A percentile compares a stretch with the other conserved stretches of the same genome.
phyloP scores from a whole-genome alignment of 2,888 invertebrate species.

The Leptogaster cylindrica region DNA sequence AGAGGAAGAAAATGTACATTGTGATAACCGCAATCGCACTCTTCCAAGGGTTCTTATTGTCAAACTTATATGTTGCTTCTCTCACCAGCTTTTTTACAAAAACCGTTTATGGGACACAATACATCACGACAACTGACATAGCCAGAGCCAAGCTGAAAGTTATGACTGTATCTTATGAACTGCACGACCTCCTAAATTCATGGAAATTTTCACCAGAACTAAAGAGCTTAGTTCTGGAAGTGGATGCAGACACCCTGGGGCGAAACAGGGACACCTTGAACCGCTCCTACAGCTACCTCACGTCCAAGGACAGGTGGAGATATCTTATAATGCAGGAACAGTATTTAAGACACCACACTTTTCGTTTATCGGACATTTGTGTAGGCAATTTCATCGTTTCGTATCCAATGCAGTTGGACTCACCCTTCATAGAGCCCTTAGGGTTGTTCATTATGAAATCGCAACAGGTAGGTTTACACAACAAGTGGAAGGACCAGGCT shows the following conservation, averaged over 20 bases:
- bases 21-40: neutral
- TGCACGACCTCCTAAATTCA: conserved; percentile 49
- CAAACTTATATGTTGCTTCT: conserved; percentile 52
- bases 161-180: conserved; percentile 49
- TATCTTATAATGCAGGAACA: conserved; percentile 16
- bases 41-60: conserved; percentile 50
- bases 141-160: conserved; percentile 47
- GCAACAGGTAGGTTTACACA: conserved; percentile 9
- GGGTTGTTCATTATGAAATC: neutral
- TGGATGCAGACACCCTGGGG: conserved; percentile 35
- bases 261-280: conserved; percentile 32
- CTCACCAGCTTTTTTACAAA: conserved; percentile 52
- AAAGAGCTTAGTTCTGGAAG: conserved; percentile 41
- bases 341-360: conserved; percentile 3
- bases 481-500: conserved; percentile 4
- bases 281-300: neutral
- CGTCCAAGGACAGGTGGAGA: conserved; percentile 10
- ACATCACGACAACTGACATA: conserved; percentile 49
- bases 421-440: conserved; percentile 23
- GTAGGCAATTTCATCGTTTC: conserved; percentile 15
- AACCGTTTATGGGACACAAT: conserved; percentile 48
- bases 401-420: conserved; percentile 22
- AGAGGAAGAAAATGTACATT: neutral
- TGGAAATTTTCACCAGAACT: conserved; percentile 49
- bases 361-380: conserved; percentile 24